phyloP scores from a whole-genome alignment of 2,797 vertebrate species.

The Balearica regulorum region DNA sequence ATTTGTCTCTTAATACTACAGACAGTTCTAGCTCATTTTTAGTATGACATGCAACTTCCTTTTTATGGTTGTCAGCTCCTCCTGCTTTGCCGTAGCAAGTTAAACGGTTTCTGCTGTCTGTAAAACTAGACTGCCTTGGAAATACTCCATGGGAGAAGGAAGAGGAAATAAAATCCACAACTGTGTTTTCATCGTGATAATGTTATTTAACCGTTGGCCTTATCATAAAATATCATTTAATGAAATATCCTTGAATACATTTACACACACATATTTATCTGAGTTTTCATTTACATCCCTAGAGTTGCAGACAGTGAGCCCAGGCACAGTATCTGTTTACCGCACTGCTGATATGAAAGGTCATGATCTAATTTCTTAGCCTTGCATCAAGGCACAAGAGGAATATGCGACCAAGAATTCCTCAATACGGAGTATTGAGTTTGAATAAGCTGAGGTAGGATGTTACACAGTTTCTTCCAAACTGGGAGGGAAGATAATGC shows the following conservation, averaged over 20 bases:
- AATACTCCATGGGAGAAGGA: background rate
- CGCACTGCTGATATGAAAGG: background rate
- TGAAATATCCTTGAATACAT: background rate
- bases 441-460: background rate
- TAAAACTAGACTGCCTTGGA: background rate
- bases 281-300: background rate
- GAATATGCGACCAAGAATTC: background rate
- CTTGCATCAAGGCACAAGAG: background rate
- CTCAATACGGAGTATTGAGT: background rate
- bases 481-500: background rate
- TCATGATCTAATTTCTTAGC: background rate
- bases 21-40: background rate
- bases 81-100: background rate
- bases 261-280: background rate
- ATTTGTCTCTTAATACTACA: background rate
- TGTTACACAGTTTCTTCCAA: background rate
- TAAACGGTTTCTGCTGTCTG: background rate
- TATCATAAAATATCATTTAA: background rate
- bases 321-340: background rate
- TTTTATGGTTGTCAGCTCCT: background rate
- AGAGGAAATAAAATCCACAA: background rate
- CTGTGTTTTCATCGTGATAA: background rate
- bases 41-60: constrained; percentile 7
- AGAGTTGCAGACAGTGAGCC: background rate
- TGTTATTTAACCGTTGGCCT: background rate